phyloP scores from a whole-genome alignment of 1,140 invertebrate species.

The Drosophila triauraria region DNA sequence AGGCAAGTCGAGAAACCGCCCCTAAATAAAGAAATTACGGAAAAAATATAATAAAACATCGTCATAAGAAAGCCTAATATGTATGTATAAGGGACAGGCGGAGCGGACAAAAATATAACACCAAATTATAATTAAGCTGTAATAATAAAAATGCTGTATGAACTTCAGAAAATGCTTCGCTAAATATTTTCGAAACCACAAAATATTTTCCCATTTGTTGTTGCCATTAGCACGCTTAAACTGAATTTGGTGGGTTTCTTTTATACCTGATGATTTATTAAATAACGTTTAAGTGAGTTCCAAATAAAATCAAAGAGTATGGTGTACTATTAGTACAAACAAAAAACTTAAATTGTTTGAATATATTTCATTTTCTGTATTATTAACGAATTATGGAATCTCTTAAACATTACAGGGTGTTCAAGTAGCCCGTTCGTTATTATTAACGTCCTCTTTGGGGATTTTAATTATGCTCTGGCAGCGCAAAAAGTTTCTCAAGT shows the following conservation, averaged over 20 bases:
- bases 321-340: too few species aligned
- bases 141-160: background rate
- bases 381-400: too few species aligned
- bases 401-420: background rate
- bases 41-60: slow-evolving; percentile 14
- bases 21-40: slow-evolving; percentile 22
- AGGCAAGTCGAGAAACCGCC: background rate
- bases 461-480: slow-evolving; percentile 62
- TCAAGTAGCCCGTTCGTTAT: slow-evolving; percentile 1
- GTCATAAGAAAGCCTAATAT: slow-evolving; percentile 8
- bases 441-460: background rate
- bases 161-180: background rate
- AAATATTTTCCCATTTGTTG: background rate
- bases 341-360: too few species aligned
- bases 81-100: background rate
- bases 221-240: too few species aligned
- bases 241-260: too few species aligned
- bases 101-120: background rate
- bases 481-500: slow-evolving; percentile 66
- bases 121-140: slow-evolving; percentile 11
- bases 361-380: background rate
- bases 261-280: too few species aligned
- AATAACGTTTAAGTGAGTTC: too few species aligned
- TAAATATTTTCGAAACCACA: background rate
- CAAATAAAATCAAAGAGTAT: too few species aligned